Base-by-base conservation (phyloP, 2,797 vertebrate genomes). In the Phoebastria nigripes region DNA sequence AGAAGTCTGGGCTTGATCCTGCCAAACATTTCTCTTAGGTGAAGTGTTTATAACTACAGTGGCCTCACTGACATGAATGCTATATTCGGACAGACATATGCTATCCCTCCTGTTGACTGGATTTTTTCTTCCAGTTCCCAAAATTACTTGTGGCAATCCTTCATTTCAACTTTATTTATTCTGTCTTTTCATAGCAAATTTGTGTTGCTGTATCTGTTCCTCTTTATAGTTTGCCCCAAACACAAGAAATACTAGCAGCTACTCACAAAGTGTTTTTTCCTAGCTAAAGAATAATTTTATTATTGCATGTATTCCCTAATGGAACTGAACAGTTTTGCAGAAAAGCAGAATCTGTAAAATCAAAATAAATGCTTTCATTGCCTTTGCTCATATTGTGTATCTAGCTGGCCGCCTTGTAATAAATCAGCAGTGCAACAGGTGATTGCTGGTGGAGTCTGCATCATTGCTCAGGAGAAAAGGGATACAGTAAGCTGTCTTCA, bases 131-230 rank as follows among this genome's bases (percentile, higher is more conserved):
- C 39, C 31, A 74, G 22, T 79, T 70, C 25, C 58, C n/a, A 58
- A 59, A 84, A 87, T 82, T 74, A 69, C 42, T 93, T 95, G 35
- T 70, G 87, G 54, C 71, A 96, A 70, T 67, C 66, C 89, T 85
- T 87, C 35, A 70, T 82, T 95, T 95, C 90, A 92, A 63, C 69
- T 90, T 67, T 66, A 71, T 66, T 91, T 78, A 84, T 76, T 63
- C 79, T 87, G 54, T 62, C 54, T 92, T 95, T 94, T 89, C 42
- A 49, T 9, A 87, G 56, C 22, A 82, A 89, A 93, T 65, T 74
- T 42, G 10, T 49, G 41, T 79, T 78, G 28, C 26, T 62, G 1
- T 46, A 46, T 89, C 52, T 80, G 49, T 69, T 94, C 14, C n/a
- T 92, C 35, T 66, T 78, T 37, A 65, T 2, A 65, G 16, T 47